Conservation (phyloP, 2,888 invertebrate species). For the Xestia sexstrigata region DNA sequence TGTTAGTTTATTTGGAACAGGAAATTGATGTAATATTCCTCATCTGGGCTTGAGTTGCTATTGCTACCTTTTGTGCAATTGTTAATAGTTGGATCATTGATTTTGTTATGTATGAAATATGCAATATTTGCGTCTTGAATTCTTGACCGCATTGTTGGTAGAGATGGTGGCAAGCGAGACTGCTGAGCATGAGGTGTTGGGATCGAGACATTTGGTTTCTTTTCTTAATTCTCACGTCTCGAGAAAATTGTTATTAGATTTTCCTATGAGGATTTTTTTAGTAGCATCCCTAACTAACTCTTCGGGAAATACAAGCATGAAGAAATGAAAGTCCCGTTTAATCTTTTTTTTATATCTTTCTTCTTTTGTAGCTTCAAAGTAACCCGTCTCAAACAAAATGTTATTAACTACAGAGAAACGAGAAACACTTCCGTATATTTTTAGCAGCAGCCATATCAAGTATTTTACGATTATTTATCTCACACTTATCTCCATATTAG, state of each 20-base stretch:
- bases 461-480: constrained; percentile 54
- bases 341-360: not conserved
- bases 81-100: not conserved
- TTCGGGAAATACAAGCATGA: not conserved
- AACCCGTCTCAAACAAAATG: not conserved
- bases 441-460: constrained; percentile 28
- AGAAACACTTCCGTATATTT: constrained; percentile 30
- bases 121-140: not conserved
- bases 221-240: too few relatives aligned
- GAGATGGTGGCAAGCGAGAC: not conserved
- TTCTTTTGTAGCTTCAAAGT: not conserved
- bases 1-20: constrained; percentile 34
- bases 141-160: not conserved
- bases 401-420: not conserved
- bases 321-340: not conserved
- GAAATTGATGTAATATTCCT: constrained; percentile 28
- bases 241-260: not conserved
- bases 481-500: constrained; percentile 53
- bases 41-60: not conserved
- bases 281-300: too few relatives aligned
- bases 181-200: not conserved
- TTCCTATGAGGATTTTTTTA: too few relatives aligned
- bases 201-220: too few relatives aligned
- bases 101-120: not conserved
- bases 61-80: not conserved